A percentile compares a stretch with the other conserved stretches of the same genome.
Evolutionary conservation across 2,888 invertebrate genomes (phyloP).

Genomic region (Colletes collaris): DNA sequence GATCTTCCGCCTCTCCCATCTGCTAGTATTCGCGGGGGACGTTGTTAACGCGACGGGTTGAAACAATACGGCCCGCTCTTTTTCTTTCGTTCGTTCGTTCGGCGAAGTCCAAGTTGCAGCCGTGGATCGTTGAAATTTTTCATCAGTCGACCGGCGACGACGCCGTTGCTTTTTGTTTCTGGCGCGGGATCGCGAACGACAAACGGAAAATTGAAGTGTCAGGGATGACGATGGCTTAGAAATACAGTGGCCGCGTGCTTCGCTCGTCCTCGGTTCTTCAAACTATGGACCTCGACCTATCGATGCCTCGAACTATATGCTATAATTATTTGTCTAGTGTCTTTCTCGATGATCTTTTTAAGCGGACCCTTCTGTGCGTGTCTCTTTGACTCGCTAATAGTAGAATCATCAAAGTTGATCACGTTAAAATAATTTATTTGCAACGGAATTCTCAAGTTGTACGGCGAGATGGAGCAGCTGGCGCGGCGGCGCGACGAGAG

Average conservation of each 20-base stretch:
- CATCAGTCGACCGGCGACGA: neutral
- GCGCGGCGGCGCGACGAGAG: neutral
- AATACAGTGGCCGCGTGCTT: too few relatives aligned
- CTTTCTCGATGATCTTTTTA: too few relatives aligned
- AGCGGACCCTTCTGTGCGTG: too few relatives aligned
- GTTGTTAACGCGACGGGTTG: constrained; percentile 44
- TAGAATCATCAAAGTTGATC: too few relatives aligned
- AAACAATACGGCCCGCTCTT: constrained; percentile 27
- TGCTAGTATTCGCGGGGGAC: constrained; percentile 27
- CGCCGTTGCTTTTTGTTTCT: constrained; percentile 3
- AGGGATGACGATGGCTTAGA: too few relatives aligned
- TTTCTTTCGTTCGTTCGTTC: constrained; percentile 3
- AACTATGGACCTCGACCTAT: too few relatives aligned
- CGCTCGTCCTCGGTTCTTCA: too few relatives aligned
- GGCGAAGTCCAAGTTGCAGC: constrained; percentile 19
- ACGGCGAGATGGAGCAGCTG: neutral
- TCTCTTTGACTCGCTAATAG: too few relatives aligned
- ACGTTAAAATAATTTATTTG: too few relatives aligned
- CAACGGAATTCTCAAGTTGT: neutral
- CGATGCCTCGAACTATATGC: too few relatives aligned
- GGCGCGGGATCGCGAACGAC: neutral
- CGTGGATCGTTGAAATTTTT: constrained; percentile 5
- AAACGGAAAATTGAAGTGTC: neutral
- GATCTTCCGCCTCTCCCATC: neutral
- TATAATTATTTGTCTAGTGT: too few relatives aligned